phyloP scores from a whole-genome alignment of 2,888 invertebrate species.

The Ormyrus pomaceus region DNA sequence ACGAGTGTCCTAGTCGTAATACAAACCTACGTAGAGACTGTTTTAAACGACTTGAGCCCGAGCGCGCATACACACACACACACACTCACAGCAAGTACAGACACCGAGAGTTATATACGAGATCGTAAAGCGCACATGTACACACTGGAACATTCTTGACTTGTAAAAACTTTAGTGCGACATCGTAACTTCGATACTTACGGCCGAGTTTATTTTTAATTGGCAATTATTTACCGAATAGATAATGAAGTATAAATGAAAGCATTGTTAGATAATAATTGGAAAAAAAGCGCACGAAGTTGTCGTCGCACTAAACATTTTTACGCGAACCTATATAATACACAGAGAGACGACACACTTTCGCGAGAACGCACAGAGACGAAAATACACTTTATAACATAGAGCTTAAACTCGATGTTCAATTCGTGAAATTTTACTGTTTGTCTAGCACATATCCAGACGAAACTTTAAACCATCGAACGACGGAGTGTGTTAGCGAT shows the following conservation, averaged over 20 bases:
- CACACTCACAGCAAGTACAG: background rate
- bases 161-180: background rate
- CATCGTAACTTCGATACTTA: background rate
- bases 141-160: background rate
- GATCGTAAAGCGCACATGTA: background rate
- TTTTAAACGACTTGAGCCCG: slow-evolving; percentile 28
- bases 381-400: background rate
- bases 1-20: slow-evolving; percentile 57
- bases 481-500: slow-evolving; percentile 8
- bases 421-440: slow-evolving; percentile 51
- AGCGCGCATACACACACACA: background rate
- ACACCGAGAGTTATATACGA: background rate
- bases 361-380: background rate
- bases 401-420: slow-evolving; percentile 60
- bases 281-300: no score
- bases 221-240: no score
- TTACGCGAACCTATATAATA: no score
- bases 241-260: no score
- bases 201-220: no score
- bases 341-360: no score
- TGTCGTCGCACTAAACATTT: no score
- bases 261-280: no score
- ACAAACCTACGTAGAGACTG: slow-evolving; percentile 42
- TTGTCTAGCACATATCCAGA: slow-evolving; percentile 35
- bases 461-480: slow-evolving; percentile 12